Conservation (phyloP, 1,140 invertebrate species). For the Heliconius hewitsoni region DNA sequence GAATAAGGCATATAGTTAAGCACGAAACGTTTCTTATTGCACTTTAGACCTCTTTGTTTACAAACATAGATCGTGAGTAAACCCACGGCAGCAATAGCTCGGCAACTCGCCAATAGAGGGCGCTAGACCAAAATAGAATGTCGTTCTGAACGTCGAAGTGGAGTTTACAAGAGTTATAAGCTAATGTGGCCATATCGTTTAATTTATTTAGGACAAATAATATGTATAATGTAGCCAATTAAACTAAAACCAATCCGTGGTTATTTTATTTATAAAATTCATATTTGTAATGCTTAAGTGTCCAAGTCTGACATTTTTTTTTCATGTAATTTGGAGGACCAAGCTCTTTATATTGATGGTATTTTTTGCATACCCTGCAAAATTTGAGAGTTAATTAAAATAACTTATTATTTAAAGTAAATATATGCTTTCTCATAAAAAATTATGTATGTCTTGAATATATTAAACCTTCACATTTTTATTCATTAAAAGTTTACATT, state of each 20-base stretch:
- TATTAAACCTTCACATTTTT: neutral
- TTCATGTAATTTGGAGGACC: too few relatives aligned
- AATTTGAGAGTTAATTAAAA: too few relatives aligned
- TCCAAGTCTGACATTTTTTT: neutral
- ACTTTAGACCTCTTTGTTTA: constrained; percentile 66
- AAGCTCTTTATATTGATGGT: too few relatives aligned
- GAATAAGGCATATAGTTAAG: constrained; percentile 26
- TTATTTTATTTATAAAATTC: neutral
- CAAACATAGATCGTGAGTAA: constrained; percentile 76
- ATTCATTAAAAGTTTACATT: neutral
- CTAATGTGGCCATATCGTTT: constrained; percentile 21
- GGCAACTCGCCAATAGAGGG: constrained; percentile 77
- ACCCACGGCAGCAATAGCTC: constrained; percentile 56
- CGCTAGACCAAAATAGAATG: constrained; percentile 71
- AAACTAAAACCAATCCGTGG: neutral
- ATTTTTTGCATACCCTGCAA: too few relatives aligned
- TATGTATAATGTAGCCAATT: neutral
- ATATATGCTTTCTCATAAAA: neutral
- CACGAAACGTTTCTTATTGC: constrained; percentile 25
- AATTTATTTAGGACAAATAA: neutral
- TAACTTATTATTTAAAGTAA: neutral
- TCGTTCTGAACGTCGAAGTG: constrained; percentile 45
- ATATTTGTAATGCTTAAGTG: neutral
- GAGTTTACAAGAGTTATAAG: constrained; percentile 51
- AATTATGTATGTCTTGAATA: neutral